phyloP scores from a whole-genome alignment of 2,888 invertebrate genomes.

The Acheta domesticus region DNA sequence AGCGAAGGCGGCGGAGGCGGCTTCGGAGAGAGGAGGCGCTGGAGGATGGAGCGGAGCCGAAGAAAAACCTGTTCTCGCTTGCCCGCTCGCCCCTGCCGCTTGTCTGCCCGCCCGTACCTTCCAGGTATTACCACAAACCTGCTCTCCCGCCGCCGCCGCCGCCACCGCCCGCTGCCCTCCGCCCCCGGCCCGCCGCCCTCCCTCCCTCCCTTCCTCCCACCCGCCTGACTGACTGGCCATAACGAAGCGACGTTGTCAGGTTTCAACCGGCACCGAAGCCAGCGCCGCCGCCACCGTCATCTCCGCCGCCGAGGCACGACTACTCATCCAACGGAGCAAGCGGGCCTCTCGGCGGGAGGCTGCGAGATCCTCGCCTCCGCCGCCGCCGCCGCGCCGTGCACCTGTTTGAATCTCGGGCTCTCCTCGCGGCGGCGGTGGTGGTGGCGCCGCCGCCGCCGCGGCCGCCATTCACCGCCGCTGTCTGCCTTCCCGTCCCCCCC shows the following conservation, averaged over 20 bases:
- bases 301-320: too few relatives aligned
- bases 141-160: neutral
- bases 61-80: slow-evolving; percentile 18
- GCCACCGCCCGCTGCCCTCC: neutral
- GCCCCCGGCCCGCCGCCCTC: neutral
- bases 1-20: neutral
- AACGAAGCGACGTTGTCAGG: neutral
- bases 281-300: too few relatives aligned
- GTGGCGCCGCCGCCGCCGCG: neutral
- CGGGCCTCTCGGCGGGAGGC: too few relatives aligned
- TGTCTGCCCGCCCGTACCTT: neutral
- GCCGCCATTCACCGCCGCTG: neutral
- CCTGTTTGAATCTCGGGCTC: neutral
- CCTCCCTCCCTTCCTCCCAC: neutral
- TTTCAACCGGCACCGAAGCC: neutral
- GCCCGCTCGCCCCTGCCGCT: neutral
- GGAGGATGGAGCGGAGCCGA: slow-evolving; percentile 5
- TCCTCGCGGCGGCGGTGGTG: neutral
- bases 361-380: too few relatives aligned
- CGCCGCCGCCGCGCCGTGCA: neutral
- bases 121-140: slow-evolving; percentile 10
- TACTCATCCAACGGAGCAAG: too few relatives aligned
- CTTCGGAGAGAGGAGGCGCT: neutral
- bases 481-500: neutral
- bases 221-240: neutral